Percentiles rank a stretch among this genome's conserved stretches.
phyloP scores from a whole-genome alignment of 2,113 vertebrate species.

The Emydura subglobosa region DNA sequence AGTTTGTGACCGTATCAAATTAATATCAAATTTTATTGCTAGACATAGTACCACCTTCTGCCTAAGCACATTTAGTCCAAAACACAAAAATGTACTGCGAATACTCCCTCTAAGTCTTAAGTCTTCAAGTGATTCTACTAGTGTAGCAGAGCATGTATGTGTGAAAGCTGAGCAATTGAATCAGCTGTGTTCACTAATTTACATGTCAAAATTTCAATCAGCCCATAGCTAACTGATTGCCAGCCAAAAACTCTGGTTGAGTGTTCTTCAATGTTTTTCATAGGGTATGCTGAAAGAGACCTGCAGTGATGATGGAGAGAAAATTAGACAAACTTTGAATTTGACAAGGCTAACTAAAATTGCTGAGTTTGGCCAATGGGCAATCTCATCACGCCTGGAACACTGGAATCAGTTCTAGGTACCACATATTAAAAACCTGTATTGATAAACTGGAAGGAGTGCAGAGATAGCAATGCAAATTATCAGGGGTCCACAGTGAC shows the following conservation, averaged over 20 bases:
- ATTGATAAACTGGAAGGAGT: accelerated
- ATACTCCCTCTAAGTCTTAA: background rate
- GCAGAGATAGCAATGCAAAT: background rate
- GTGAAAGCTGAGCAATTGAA: background rate
- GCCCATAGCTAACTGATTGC: background rate
- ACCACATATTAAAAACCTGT: accelerated
- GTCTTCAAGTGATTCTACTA: background rate
- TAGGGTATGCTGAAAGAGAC: background rate
- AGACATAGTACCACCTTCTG: background rate
- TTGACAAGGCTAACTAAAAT: background rate
- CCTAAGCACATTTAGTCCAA: background rate
- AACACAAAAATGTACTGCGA: background rate
- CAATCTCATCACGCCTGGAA: accelerated
- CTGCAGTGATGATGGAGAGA: background rate
- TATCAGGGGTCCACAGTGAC: background rate
- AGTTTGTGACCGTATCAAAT: background rate
- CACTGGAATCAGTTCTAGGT: background rate
- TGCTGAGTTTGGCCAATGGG: background rate
- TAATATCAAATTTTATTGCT: background rate
- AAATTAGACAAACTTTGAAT: background rate
- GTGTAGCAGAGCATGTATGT: background rate
- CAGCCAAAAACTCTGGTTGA: background rate
- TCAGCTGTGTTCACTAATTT: background rate
- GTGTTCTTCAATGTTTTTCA: background rate
- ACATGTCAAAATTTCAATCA: background rate